phyloP scores from a whole-genome alignment of 2,888 invertebrate species.

The Mythimna lalbum region DNA sequence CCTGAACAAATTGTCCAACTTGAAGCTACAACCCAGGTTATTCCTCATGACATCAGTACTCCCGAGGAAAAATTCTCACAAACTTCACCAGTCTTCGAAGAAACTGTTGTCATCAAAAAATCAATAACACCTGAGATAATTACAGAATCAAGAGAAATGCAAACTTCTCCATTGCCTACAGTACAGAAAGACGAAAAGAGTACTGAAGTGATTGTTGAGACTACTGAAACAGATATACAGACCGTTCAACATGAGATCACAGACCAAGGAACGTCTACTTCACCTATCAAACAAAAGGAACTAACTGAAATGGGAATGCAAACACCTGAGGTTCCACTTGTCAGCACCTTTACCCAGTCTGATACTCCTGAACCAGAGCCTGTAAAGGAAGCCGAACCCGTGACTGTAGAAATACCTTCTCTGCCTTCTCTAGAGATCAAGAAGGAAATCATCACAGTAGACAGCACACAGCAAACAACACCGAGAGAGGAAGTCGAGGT shows the following conservation, averaged over 20 bases:
- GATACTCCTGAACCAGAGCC: conserved; percentile 75
- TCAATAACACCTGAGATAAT: conserved; percentile 79
- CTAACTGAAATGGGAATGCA: conserved; percentile 80
- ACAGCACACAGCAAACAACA: conserved; percentile 76
- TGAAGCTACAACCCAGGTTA: conserved; percentile 91
- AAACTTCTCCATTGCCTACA: conserved; percentile 88
- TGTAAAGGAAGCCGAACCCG: conserved; percentile 46
- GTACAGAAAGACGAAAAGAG: conserved; percentile 81
- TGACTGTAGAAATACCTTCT: conserved; percentile 52
- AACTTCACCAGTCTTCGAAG: conserved; percentile 81
- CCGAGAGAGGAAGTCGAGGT: conserved; percentile 67
- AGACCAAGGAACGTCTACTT: conserved; percentile 84
- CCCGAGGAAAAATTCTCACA: conserved; percentile 89
- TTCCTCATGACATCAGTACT: conserved; percentile 78
- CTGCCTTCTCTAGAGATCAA: conserved; percentile 58
- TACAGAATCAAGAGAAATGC: conserved; percentile 87
- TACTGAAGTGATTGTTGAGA: conserved; percentile 81
- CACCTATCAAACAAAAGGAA: conserved; percentile 78
- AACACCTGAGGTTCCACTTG: conserved; percentile 82
- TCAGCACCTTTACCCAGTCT: conserved; percentile 84
- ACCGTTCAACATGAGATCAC: conserved; percentile 77
- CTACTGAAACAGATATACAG: conserved; percentile 83
- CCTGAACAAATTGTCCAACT: conserved; percentile 80
- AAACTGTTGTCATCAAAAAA: conserved; percentile 66
- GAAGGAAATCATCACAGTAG: conserved; percentile 67